phyloP scores from a whole-genome alignment of 2,113 vertebrate species.

The Scophthalmus maximus region DNA sequence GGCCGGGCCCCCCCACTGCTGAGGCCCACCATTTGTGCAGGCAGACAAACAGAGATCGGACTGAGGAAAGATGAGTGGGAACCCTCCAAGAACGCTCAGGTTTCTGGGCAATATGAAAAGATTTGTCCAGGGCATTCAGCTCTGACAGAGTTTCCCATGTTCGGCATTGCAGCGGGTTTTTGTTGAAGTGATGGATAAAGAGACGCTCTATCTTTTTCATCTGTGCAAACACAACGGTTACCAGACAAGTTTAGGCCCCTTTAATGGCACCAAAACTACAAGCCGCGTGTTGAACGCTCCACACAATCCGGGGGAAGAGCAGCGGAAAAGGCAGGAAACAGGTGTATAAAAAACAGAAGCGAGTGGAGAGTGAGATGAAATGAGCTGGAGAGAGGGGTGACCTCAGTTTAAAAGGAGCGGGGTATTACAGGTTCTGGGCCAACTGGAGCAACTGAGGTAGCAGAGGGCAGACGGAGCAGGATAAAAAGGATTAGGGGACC shows the following conservation, averaged over 20 bases:
- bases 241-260: conserved; percentile 64
- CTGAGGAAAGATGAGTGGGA: conserved; percentile 82
- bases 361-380: conserved; percentile 44
- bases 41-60: conserved; percentile 89
- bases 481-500: conserved; percentile 64
- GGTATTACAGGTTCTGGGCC: conserved; percentile 45
- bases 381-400: conserved; percentile 62
- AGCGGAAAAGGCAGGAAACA: conserved; percentile 62
- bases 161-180: conserved; percentile 77
- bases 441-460: conserved; percentile 56
- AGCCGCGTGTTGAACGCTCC: conserved; percentile 84
- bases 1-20: conserved; percentile 76
- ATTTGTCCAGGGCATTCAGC: conserved; percentile 87
- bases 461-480: conserved; percentile 54
- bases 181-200: conserved; percentile 85
- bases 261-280: conserved; percentile 81
- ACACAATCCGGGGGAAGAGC: conserved; percentile 83
- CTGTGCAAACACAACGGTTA: conserved; percentile 45
- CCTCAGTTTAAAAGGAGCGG: conserved; percentile 65
- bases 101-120: conserved; percentile 90
- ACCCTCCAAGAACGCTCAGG: conserved; percentile 83
- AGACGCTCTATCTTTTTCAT: conserved; percentile 80
- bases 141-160: conserved; percentile 89
- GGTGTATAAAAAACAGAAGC: conserved; percentile 54
- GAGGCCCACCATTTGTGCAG: conserved; percentile 82